Evolutionary conservation across 2,113 vertebrate species (phyloP), one percentile per base, ranked within the genome.

Genomic region (Phycodurus eques): DNA sequence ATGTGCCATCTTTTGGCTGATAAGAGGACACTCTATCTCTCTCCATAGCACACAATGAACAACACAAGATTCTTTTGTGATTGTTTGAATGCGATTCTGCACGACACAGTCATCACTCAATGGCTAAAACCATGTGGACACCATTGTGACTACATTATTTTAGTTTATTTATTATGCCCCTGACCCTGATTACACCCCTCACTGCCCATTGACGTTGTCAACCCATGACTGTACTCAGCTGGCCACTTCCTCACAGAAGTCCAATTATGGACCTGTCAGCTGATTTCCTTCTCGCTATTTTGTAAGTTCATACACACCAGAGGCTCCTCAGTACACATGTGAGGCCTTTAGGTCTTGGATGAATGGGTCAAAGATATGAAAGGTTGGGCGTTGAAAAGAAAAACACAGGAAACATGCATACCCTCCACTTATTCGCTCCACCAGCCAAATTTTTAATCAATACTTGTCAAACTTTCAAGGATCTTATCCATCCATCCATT

Each of bases 231-330:
- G 76, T 71, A 68, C 33, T 88, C 88, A 90, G 79, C 85, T 80
- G 75, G 22, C 82, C 78, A 73, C 76, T 80, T 84, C 78, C 78
- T 75, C 62, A 72, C 83, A 65, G 51, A 62, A 75, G 51, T 27
- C 57, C 75, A 66, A 71, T 74, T 80, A 75, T 83, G 80, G 83
- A 79, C 81, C 85, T 80, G 82, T 88, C 87, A 90, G 87, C 89
- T 89, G 88, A 90, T 88, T 78, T 72, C 80, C 78, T 79, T 54
- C 66, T 20, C 72, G 79, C 68, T 13, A 54, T 71, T 83, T 73
- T 71, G 62, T 66, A 75, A 87, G 73, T 63, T 72, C 44, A 71
- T 71, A 65, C 35, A 22, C 75, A 71, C 64, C 69, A 73, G 59
- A 69, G 67, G 77, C 75, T 73, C 76, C 76, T 75, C 67, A 65